Percentiles rank a stretch among this genome's conserved stretches.
Evolutionary conservation across 2,113 vertebrate genomes (phyloP).

Genomic region (Fregetta grallaria): DNA sequence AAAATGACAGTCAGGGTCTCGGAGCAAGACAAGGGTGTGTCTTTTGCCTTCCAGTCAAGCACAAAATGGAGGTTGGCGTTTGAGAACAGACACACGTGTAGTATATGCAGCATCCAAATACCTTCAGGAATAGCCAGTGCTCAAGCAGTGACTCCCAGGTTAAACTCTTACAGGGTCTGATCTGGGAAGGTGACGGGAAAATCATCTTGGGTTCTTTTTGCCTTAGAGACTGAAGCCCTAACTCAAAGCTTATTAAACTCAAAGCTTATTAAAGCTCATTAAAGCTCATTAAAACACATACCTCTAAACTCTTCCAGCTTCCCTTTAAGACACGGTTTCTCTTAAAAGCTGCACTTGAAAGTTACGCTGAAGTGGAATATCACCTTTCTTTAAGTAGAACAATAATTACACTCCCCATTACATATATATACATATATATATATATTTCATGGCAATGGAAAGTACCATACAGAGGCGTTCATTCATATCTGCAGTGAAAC

Average conservation of each 20-base stretch:
- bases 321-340: neutral
- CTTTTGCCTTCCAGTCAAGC: neutral
- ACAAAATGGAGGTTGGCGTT: neutral
- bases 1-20: neutral
- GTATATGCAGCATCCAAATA: neutral
- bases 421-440: neutral
- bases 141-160: neutral
- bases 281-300: neutral
- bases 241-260: neutral
- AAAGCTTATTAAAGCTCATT: neutral
- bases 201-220: neutral
- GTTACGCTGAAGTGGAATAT: conserved; percentile 41
- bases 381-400: conserved; percentile 10
- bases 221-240: neutral
- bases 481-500: conserved; percentile 1
- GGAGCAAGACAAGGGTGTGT: neutral
- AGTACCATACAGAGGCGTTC: neutral
- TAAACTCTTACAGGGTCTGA: neutral
- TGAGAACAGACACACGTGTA: neutral
- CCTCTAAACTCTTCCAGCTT: neutral
- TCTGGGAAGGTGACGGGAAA: neutral
- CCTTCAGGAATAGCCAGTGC: neutral
- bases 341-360: conserved; percentile 37
- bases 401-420: conserved; percentile 18
- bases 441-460: neutral